phyloP scores from a whole-genome alignment of 1,140 invertebrate species.

The Bombus difficillimus region DNA sequence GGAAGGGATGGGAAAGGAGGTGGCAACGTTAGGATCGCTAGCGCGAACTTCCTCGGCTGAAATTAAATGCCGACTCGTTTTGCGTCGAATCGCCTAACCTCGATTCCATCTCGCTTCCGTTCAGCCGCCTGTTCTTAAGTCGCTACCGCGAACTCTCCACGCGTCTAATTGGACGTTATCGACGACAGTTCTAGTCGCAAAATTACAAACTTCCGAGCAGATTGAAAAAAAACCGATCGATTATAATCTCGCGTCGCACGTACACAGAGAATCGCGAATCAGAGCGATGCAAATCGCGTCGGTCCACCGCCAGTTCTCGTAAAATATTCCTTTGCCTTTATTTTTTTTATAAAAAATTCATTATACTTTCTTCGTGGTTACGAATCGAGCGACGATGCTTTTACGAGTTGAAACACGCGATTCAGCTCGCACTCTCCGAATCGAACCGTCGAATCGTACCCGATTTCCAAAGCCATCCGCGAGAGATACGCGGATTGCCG shows the following conservation, averaged over 20 bases:
- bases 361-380: too few relatives aligned
- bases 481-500: neutral
- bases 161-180: too few relatives aligned
- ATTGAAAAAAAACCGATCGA: neutral
- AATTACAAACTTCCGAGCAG: neutral
- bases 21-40: conserved; percentile 2
- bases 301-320: too few relatives aligned
- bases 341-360: too few relatives aligned
- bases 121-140: neutral
- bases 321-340: too few relatives aligned
- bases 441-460: accelerated
- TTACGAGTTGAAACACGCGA: neutral
- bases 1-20: neutral
- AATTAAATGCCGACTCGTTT: conserved; percentile 50
- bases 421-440: neutral
- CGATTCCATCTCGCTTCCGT: neutral
- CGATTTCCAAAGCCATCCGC: too few relatives aligned
- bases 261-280: too few relatives aligned
- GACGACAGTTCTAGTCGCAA: too few relatives aligned
- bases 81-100: conserved; percentile 24
- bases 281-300: too few relatives aligned
- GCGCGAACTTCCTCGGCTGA: conserved; percentile 27
- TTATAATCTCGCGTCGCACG: too few relatives aligned
- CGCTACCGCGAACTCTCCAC: neutral
- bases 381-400: too few relatives aligned